These are phyloP conservation scores for Papilio demoleus DNA, from an alignment of 2,888 invertebrate species.

Conservation along the genomic window DNA sequence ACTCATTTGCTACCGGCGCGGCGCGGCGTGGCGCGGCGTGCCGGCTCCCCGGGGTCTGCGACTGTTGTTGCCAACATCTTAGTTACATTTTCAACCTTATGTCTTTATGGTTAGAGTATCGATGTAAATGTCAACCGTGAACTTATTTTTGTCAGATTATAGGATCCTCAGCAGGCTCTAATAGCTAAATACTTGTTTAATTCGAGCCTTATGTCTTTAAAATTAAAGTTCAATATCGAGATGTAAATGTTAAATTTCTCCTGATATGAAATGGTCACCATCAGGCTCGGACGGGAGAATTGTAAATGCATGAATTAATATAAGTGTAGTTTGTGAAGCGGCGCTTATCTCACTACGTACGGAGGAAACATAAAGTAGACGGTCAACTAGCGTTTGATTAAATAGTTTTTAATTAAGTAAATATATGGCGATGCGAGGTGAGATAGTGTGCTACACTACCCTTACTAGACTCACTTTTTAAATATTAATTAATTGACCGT, in stretches of 20 bases:
- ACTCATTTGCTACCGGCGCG: conserved; percentile 18
- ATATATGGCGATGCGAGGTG: conserved; percentile 29
- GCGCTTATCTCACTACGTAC: neutral
- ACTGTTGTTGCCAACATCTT: neutral
- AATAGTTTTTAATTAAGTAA: conserved; percentile 37
- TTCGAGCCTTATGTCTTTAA: neutral
- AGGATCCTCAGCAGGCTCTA: neutral
- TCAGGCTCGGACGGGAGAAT: neutral
- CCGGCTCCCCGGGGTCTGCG: conserved; percentile 29
- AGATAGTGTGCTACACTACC: conserved; percentile 23
- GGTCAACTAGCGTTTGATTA: conserved; percentile 20
- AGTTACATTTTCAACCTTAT: neutral
- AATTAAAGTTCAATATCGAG: neutral
- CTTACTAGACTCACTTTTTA: conserved; percentile 22
- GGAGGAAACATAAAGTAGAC: conserved; percentile 34
- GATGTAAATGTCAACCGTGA: neutral
- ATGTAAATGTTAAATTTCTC: neutral
- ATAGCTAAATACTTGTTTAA: neutral
- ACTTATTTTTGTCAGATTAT: neutral
- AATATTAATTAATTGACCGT: conserved; percentile 37
- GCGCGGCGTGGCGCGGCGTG: neutral
- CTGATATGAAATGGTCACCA: neutral
- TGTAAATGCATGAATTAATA: conserved; percentile 26
- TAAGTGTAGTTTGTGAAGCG: neutral
- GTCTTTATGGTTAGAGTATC: neutral